Percentiles rank a stretch among this genome's conserved stretches.
phyloP scores from a whole-genome alignment of 2,888 invertebrate genomes.

The Venustoraphidia nigricollis region DNA sequence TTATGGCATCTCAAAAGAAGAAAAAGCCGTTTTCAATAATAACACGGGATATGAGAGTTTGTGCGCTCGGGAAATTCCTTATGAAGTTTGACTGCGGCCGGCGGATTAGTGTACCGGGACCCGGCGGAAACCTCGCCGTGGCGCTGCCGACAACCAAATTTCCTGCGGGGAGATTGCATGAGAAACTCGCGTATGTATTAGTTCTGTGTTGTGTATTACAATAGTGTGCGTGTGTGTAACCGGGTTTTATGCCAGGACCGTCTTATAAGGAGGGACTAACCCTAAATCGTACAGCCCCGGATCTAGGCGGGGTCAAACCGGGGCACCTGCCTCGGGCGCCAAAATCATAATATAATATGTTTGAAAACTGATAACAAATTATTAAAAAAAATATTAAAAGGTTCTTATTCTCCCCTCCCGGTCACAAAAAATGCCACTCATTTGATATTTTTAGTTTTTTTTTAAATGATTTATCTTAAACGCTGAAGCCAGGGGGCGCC shows the following conservation, averaged over 20 bases:
- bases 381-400: no score
- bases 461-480: no score
- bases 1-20: no score
- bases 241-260: background rate
- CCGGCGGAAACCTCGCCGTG: constrained; percentile 17
- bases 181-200: background rate
- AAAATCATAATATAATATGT: no score
- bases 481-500: no score
- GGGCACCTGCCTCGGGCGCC: no score
- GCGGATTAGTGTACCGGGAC: constrained; percentile 9
- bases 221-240: background rate
- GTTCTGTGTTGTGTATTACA: background rate
- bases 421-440: no score
- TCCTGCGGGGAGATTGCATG: constrained; percentile 15
- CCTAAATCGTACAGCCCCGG: no score
- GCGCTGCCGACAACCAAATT: constrained; percentile 21
- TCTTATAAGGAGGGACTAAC: background rate
- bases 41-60: constrained; percentile 2
- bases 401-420: no score
- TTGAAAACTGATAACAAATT: no score
- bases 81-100: constrained; percentile 1
- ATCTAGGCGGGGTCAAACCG: no score
- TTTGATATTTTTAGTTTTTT: no score
- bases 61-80: constrained; percentile 5
- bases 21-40: background rate